Percentiles rank a stretch among this genome's conserved stretches.
These are phyloP conservation scores for Tragelaphus buxtoni DNA, from an alignment of 2,113 vertebrate species.

Conservation along the genomic window DNA sequence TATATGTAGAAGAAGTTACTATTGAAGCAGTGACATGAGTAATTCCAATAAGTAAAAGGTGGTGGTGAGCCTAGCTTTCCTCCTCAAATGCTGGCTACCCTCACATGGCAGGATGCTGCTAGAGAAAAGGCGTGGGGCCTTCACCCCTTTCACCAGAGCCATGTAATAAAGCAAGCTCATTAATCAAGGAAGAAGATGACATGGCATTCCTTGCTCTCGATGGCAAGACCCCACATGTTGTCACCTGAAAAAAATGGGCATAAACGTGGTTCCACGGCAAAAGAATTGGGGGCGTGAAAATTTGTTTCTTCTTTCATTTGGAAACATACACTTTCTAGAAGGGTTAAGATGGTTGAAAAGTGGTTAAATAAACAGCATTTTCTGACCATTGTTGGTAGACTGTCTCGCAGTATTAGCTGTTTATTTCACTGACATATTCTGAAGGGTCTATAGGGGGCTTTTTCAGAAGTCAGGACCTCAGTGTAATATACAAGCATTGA, in stretches of 20 bases:
- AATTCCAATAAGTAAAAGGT: neutral
- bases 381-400: constrained; percentile 55
- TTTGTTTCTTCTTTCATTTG: neutral
- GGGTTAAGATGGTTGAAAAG: constrained; percentile 20
- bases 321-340: constrained; percentile 1
- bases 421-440: constrained; percentile 78
- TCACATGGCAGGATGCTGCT: neutral
- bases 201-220: constrained; percentile 16
- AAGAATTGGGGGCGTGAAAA: neutral
- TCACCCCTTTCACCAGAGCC: neutral
- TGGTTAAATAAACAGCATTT: constrained; percentile 62
- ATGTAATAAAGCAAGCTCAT: constrained; percentile 66
- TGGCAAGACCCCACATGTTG: neutral
- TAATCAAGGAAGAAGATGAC: constrained; percentile 59
- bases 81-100: neutral
- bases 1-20: neutral
- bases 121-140: neutral
- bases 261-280: neutral
- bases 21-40: constrained; percentile 53
- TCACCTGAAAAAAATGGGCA: neutral
- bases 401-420: constrained; percentile 77
- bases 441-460: constrained; percentile 81
- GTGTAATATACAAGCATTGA: constrained; percentile 84
- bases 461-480: constrained; percentile 84
- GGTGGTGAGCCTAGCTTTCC: neutral